phyloP scores from a whole-genome alignment of 2,797 vertebrate species.

The Muscicapa striata region DNA sequence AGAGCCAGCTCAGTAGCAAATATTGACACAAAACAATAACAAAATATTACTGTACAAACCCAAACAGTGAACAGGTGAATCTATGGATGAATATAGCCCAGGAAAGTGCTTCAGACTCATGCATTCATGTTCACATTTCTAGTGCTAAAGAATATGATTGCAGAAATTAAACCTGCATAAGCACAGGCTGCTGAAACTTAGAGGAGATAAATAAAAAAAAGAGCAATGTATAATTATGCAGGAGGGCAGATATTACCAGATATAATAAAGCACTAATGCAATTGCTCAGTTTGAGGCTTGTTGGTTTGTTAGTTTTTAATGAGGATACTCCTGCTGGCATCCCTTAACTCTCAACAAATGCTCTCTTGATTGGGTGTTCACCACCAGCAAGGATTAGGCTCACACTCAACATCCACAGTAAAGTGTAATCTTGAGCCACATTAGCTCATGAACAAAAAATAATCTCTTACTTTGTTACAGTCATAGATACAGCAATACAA shows the following conservation, averaged over 20 bases:
- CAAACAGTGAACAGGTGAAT: neutral
- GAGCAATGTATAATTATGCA: neutral
- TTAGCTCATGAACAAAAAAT: neutral
- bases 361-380: neutral
- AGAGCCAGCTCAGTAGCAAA: neutral
- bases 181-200: neutral
- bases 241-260: neutral
- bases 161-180: neutral
- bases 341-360: neutral
- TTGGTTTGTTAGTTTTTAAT: neutral
- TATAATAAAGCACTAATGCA: neutral
- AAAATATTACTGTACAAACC: conserved; percentile 7
- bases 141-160: neutral
- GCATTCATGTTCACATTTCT: neutral
- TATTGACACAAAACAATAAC: conserved; percentile 14
- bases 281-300: neutral
- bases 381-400: neutral
- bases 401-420: neutral
- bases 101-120: neutral
- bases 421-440: neutral
- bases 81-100: neutral
- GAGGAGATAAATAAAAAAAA: neutral
- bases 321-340: neutral
- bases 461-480: neutral
- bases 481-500: neutral